Evolutionary conservation across 1,140 invertebrate genomes (phyloP).

Genomic region (Solen grandis): DNA sequence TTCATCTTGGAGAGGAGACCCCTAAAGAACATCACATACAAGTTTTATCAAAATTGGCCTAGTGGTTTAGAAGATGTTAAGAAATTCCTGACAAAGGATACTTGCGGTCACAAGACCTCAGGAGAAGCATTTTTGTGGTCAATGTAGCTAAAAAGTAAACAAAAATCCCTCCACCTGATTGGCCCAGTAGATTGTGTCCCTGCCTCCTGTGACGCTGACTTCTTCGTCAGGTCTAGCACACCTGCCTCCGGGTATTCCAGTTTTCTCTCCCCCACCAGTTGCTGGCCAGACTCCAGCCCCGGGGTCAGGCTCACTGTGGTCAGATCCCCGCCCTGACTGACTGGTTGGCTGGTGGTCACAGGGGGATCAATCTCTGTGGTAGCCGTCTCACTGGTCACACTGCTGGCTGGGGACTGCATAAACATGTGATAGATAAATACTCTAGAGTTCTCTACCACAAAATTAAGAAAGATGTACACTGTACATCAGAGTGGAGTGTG

Average conservation of each 20-base stretch:
- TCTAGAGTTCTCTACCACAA: not conserved
- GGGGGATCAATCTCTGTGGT: not conserved
- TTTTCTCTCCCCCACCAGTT: not conserved
- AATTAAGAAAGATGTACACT: not conserved
- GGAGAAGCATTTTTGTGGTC: too few species aligned
- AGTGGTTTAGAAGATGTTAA: too few species aligned
- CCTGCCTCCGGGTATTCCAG: not conserved
- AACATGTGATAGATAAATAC: not conserved
- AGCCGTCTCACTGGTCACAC: slow-evolving; percentile 15
- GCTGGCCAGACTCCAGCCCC: not conserved
- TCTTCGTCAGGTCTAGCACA: slow-evolving; percentile 38
- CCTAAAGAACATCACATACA: too few species aligned
- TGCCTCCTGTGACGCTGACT: slow-evolving; percentile 14
- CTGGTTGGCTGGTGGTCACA: not conserved
- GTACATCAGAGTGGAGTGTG: not conserved
- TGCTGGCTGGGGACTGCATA: slow-evolving; percentile 40
- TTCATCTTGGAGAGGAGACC: too few species aligned
- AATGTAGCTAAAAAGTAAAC: too few species aligned
- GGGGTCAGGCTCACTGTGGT: not conserved
- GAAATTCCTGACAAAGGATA: too few species aligned
- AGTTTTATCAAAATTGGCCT: too few species aligned
- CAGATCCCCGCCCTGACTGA: not conserved
- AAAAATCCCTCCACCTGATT: too few species aligned
- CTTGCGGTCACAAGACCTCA: too few species aligned
- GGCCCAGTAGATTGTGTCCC: too few species aligned